Evolutionary conservation across 1,140 invertebrate genomes (phyloP).

Genomic region (Tetranychus cinnabarinus): DNA sequence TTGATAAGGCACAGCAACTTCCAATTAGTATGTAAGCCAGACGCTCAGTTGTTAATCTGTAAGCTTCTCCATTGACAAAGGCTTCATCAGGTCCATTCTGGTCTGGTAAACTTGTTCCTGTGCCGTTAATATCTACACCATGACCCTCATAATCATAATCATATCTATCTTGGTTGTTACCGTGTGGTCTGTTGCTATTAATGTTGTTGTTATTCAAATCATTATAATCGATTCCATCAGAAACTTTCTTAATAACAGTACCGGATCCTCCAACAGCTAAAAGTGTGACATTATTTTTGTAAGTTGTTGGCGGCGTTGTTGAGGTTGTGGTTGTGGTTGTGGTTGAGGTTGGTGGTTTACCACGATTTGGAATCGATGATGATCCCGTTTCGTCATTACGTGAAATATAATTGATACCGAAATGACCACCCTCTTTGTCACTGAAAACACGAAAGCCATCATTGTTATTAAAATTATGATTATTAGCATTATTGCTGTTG

Average conservation of each 20-base stretch:
- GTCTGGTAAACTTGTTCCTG: constrained; percentile 10
- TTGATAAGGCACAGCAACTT: constrained; percentile 17
- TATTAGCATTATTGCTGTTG: background rate
- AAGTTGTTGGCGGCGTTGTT: background rate
- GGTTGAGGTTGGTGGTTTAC: too few species aligned
- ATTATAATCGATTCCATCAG: background rate
- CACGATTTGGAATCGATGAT: too few species aligned
- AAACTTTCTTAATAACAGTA: background rate
- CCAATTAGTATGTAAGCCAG: constrained; percentile 19
- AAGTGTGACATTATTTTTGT: too few species aligned
- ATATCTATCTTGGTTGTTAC: background rate
- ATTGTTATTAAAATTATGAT: background rate
- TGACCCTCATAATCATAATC: background rate
- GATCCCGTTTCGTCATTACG: too few species aligned
- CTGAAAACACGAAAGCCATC: background rate
- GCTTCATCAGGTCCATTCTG: background rate
- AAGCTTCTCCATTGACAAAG: background rate
- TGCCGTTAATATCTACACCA: constrained; percentile 1
- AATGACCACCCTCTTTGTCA: background rate
- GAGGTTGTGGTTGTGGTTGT: background rate
- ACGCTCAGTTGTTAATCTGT: constrained; percentile 16
- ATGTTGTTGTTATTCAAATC: background rate
- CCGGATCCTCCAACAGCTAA: background rate
- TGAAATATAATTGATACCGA: background rate
- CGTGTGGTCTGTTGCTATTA: background rate